Conservation (phyloP, 2,113 vertebrate species). For the Diphyllodes magnificus region DNA sequence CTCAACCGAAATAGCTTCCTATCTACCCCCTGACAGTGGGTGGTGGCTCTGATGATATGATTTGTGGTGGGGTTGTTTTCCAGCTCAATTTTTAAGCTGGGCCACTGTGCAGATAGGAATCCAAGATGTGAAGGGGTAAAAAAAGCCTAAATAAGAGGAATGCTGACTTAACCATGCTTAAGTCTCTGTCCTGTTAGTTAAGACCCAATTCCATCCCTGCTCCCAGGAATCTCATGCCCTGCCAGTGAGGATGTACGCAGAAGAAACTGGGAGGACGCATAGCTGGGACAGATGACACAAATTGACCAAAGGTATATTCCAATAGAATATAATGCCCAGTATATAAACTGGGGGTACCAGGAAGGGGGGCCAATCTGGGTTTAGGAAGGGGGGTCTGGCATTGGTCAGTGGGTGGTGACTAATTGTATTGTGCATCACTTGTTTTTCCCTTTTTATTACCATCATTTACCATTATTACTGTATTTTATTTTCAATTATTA, state of each 20-base stretch:
- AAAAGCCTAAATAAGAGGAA: neutral
- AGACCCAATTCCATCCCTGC: neutral
- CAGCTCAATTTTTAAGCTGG: neutral
- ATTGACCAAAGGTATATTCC: neutral
- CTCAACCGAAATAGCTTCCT: neutral
- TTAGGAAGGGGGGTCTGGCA: neutral
- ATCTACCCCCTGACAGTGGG: neutral
- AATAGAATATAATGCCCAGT: neutral
- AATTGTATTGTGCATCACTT: neutral
- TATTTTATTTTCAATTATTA: neutral
- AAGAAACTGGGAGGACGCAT: neutral
- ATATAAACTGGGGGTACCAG: neutral
- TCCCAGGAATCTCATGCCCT: neutral
- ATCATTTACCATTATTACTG: neutral
- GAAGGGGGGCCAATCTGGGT: neutral
- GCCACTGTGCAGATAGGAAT: neutral
- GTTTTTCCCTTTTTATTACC: neutral
- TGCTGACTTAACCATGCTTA: neutral
- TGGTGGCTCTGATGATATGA: neutral
- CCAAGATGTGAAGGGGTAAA: neutral
- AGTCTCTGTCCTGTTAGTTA: neutral
- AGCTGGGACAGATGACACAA: neutral
- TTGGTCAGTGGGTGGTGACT: neutral
- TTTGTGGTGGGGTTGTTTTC: neutral
- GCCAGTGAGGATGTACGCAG: neutral